Base-by-base conservation (phyloP, 2,113 vertebrate genomes). In the Prochilodus magdalenae region DNA sequence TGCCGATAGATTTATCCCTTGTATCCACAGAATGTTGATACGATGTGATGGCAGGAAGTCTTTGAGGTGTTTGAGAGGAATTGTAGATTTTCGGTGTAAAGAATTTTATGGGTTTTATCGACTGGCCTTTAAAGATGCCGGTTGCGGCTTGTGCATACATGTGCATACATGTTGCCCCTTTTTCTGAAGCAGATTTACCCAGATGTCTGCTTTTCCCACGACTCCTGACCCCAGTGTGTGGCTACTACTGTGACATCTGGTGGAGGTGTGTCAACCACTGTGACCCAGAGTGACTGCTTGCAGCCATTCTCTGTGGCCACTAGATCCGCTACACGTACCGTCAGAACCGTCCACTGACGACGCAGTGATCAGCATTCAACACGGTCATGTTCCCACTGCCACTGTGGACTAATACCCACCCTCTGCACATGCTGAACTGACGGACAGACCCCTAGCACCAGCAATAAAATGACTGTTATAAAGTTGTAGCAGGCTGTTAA, bases 121-220 rank as follows among this genome's bases (percentile, higher is more conserved):
- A 70, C 60, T 59, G 59, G 12, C 47, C 27, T 27, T 22, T 77
- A 44, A 67, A 47, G 75, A 57, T 60, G 12, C 24, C 5, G 3
- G 15, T 70, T 8, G 53, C 0, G 29, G 51, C 30, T 70, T 24
- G 22, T 24, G 20, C 13, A 0, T 69, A 74, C n/a, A 49, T 44
- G 2, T 20, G 18, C 72, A n/a, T 16, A 66, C 27, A 51, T 18
- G 33, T 36, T 12, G 6, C 13, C 14, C 12, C 22, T 27, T 5
- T 16, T 63, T 60, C 59, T 44, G 18, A 27, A 27, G 11, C 55
- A 29, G 20, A 36, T 76, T 57, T 83, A 18, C 53, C 40, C 86
- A 90, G 90, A 88, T 90, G 91, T 86, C 86, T 82, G 89, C 4
- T 91, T 91, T 92, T 90, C 89, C 87, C 88, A 88, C 74, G 87